Base-by-base conservation (phyloP, 1,140 invertebrate genomes). In the Ooceraea biroi region DNA sequence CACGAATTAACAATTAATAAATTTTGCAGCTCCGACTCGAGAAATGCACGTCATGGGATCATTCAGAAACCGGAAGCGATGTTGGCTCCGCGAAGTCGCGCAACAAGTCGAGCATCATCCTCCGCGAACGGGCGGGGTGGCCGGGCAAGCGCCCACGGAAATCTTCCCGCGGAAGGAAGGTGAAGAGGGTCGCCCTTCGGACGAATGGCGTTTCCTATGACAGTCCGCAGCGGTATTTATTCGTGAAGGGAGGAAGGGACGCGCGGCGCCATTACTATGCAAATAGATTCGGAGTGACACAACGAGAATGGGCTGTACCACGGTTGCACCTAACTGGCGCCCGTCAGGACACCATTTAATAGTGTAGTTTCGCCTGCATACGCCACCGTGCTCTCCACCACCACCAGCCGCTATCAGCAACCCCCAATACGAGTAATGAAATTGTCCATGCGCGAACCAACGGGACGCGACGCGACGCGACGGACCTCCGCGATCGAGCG, bases 281-380 rank as follows among this genome's bases (percentile, higher is more conserved):
- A 94, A 93, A 94, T 94, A 93, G 92, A 93, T 94, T 93, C 93
- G 85, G 86, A 91, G 90, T 91, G 91, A 93, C 90, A 91, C 90
- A 88, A 90, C 72, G 91, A 91, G 91, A 93, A 93, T 91, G 89
- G 88, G 89, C 90, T 88, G 89, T 83, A 88, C 61, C 84, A 85
- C 82, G 78, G 69, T 89, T 36, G 77, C 88, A 88, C 89, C 90
- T 91, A 90, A 90, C 90, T 92, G 92, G 91, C 92, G 92, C 92
- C 92, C 88, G 90, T 85, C 91, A 89, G 91, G 85, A 92, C 90
- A 91, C 91, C 89, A 88, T 94, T 94, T 93, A 93, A 94, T 93
- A 93, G 90, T 92, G 93, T 93, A 92, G 91, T 92, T 93, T 93
- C 92, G 89, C 82, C 85, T 85, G 84, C 90, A 88, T 85, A 85